Percentiles rank a stretch among this genome's conserved stretches.
Evolutionary conservation across 2,113 vertebrate genomes (phyloP).

Genomic region (Ardeotis arabs): DNA sequence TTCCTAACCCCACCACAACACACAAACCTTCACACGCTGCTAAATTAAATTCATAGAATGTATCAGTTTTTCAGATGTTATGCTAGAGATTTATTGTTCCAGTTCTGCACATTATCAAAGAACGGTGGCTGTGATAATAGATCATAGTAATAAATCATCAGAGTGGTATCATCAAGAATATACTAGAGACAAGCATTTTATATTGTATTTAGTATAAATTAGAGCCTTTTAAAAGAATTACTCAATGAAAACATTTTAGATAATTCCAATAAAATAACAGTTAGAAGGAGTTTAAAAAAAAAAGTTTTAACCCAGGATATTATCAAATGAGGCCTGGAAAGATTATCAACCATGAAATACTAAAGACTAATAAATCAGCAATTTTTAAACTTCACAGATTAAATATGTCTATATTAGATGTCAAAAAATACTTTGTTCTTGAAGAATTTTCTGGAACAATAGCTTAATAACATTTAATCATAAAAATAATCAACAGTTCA

Average conservation of each 20-base stretch:
- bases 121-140: not conserved
- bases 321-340: not conserved
- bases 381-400: not conserved
- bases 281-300: not conserved
- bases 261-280: not conserved
- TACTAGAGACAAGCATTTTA: not conserved
- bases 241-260: not conserved
- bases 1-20: not conserved
- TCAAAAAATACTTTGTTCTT: not conserved
- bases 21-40: not conserved
- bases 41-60: not conserved
- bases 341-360: not conserved
- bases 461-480: not conserved
- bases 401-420: not conserved
- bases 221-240: not conserved
- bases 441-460: not conserved
- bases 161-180: not conserved
- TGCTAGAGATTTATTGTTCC: not conserved
- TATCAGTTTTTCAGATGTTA: not conserved
- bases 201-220: not conserved
- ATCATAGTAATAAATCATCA: slow-evolving; percentile 15
- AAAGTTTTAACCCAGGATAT: not conserved
- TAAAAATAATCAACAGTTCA: not conserved
- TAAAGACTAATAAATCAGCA: not conserved
- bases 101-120: not conserved